These are phyloP conservation scores for Thermophis baileyi DNA, from an alignment of 2,113 vertebrate genomes.

Conservation along the genomic window DNA sequence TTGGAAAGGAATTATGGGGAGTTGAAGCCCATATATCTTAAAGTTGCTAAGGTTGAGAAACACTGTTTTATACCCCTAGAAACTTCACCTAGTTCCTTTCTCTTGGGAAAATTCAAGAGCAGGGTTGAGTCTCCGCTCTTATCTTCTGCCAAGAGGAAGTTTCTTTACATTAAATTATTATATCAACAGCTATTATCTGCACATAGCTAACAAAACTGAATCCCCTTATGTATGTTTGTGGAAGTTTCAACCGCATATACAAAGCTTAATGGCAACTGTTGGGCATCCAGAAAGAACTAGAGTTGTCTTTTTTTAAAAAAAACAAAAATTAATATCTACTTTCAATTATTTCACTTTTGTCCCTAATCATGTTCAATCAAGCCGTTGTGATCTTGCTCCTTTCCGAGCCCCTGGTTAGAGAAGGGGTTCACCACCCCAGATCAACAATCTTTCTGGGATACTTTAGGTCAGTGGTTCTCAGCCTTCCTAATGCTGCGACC, in stretches of 20 bases:
- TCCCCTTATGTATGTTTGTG: background rate
- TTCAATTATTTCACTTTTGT: background rate
- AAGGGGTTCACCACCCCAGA: background rate
- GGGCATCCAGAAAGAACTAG: background rate
- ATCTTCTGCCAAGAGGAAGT: background rate
- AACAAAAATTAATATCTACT: background rate
- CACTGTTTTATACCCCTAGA: background rate
- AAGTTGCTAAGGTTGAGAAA: background rate
- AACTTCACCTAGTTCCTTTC: background rate
- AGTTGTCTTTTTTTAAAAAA: background rate
- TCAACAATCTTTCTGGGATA: background rate
- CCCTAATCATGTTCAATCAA: background rate
- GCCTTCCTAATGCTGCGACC: too few relatives aligned
- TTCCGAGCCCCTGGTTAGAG: background rate
- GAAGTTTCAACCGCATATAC: background rate
- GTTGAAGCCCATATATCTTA: background rate
- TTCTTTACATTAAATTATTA: background rate
- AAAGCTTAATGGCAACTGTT: background rate
- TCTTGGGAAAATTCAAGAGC: background rate
- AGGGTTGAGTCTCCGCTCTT: background rate
- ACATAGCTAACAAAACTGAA: background rate
- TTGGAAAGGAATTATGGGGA: background rate
- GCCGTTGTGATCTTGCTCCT: background rate
- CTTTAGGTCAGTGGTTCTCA: too few relatives aligned
- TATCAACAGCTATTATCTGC: background rate